Base-by-base conservation (phyloP, 2,113 vertebrate genomes). In the Prinia subflava region DNA sequence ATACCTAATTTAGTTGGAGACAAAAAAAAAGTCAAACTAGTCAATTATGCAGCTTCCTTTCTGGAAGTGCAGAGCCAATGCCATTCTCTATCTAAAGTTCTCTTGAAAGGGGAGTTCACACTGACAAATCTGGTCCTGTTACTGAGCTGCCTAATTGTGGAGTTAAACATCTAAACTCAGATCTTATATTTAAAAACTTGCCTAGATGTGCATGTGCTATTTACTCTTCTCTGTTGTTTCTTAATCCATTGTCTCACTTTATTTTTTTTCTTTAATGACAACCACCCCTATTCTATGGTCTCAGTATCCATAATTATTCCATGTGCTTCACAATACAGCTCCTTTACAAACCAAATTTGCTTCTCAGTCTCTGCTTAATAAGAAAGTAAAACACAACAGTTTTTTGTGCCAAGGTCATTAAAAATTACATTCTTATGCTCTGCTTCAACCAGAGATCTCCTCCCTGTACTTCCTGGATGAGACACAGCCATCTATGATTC, bases 391-490 rank as follows among this genome's bases (percentile, higher is more conserved):
- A 13, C 6, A 20, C 35, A 70, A 69, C 74, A 10, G 2, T 27
- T 55, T 92, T 86, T 46, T 77, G 71, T 77, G 75, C 79, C 70
- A 92, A 65, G 24, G 42, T 56, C 12, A 56, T 89, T 67, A 89
- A 87, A 89, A 93, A 90, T 63, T 47, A 70, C 33, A 70, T 90
- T 93, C 47, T 93, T 77, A 41, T 1, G 17, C 20, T 78, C 24
- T 67, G 68, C 68, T 94, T 89, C 86, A 59, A 59, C 23, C 68
- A 81, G 76, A 90, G 25, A 78, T 67, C 91, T 75, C 83, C 95
- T 94, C 86, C 91, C 89, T 83, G 68, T n/a, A 47, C 55, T 97
- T 94, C 89, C 87, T 92, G 92, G 80, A 95, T 75, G 83, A 82
- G 64, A 71, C 73, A 92, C 35, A 78, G 71, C 60, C 22, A 1